Base-by-base conservation (phyloP, 2,888 invertebrate species). In the Phyllotreta striolata region DNA sequence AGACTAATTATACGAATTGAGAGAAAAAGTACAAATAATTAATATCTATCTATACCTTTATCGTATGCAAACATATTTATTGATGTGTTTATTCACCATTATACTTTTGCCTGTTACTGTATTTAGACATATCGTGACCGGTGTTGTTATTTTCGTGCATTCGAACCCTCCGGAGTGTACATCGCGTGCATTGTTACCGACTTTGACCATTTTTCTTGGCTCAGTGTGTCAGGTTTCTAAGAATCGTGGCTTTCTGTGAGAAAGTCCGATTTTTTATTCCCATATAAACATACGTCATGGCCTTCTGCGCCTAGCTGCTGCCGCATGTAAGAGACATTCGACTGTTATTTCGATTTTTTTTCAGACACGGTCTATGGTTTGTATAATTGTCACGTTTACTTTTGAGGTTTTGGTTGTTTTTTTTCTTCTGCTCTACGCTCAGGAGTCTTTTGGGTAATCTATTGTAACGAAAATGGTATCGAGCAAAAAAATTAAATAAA, bases 151-250 rank as follows among this genome's bases (percentile, higher is more conserved):
- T 75, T 77, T 79, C 78, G 78, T 79, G 77, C 77, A 74, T 76
- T 74, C 75, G 73, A 70, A 63, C 64, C 72, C 65, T 66, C 51
- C 65, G 61, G 78, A 78, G 70, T 80, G 79, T 80, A 80, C 79
- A 80, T 80, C 79, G 80, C 80, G 80, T 80, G 80, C 75, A 74
- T 72, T 68, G 71, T 76, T 73, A 75, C 77, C 77, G 77, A 78
- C 79, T 79, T 79, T 80, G 79, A 79, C 79, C 79, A 80, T 81
- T 80, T 80, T 80, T 80, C 80, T 80, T 79, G 75, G 79, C 78
- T 78, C 77, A 79, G 76, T 80, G 78, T 80, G 80, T 80, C 80
- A 80, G 80, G 77, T 77, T 81, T 81, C 80, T 79, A 76, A 79
- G 80, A 81, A 81, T 79, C 79, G 74, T 78, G 78, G 75, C 74